Evolutionary conservation across 2,888 invertebrate genomes (phyloP), one percentile per base, ranked within the genome.

Genomic region (Meteorus cinctellus): DNA sequence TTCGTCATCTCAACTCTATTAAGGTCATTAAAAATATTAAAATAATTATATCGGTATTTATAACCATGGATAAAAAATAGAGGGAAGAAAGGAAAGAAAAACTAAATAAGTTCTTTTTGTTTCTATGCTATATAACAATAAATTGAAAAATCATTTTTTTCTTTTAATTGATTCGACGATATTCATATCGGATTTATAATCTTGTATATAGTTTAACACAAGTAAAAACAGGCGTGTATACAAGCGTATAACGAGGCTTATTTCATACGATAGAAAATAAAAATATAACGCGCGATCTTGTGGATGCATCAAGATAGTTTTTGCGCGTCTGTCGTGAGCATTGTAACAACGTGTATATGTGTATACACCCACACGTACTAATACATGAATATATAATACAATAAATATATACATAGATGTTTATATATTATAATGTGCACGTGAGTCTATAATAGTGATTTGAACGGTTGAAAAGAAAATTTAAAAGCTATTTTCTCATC

Each of bases 291-390:
- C 73, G 80, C 79, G 79, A 79, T 79, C 78, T 78, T 74, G 77
- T n/a, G 78, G 79, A 81, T 81, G 80, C 79, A 81, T 81, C 80
- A 80, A 77, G 75, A 77, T 10, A 55, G 76, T 81, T 81, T 79
- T 81, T 81, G 80, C 77, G 79, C 77, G 78, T 76, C 81, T 78
- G 79, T 81, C 80, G 78, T 76, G 76, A 75, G 76, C 48, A 48
- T 48, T 77, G 41, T 65, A 79, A 80, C 77, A 81, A 72, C 77
- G 48, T 78, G 76, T 80, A 79, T 80, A 72, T 71, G 71, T 69
- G 67, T 8, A n/a, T 74, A 78, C 81, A 81, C 80, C 81, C 78
- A 80, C 81, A 73, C 73, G 51, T 72, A 60, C 34, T 41, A 41
- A 41, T 41, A 41, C 41, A 41, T 12, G 41, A 41, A 41, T 78